Evolutionary conservation across 2,888 invertebrate species (phyloP).

Genomic region (Tetheella fluctuosa): DNA sequence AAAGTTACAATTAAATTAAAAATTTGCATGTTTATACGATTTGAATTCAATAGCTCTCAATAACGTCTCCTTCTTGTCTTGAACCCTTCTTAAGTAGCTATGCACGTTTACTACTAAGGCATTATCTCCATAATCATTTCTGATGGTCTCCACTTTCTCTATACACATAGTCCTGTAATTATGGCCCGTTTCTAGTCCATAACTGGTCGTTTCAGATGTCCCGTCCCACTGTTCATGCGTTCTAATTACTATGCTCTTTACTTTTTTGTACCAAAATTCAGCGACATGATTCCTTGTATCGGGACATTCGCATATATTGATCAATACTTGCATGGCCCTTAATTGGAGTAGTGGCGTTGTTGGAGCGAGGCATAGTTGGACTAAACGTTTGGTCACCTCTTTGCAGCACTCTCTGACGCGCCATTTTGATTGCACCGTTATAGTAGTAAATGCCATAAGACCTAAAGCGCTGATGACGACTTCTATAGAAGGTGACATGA

Average conservation of each 20-base stretch:
- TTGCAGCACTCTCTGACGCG: slow-evolving; percentile 61
- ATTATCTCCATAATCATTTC: slow-evolving; percentile 62
- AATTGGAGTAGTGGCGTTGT: slow-evolving; percentile 64
- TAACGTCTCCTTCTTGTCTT: slow-evolving; percentile 52
- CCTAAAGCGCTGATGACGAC: slow-evolving; percentile 61
- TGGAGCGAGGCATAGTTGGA: slow-evolving; percentile 47
- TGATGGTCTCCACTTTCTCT: slow-evolving; percentile 64
- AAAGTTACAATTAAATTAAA: neutral
- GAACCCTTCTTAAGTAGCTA: slow-evolving; percentile 57
- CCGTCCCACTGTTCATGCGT: slow-evolving; percentile 71
- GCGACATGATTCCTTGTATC: slow-evolving; percentile 66
- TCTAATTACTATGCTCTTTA: slow-evolving; percentile 50
- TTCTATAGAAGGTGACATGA: slow-evolving; percentile 44
- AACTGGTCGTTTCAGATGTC: slow-evolving; percentile 57
- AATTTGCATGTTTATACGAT: slow-evolving; percentile 46
- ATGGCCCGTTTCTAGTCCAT: slow-evolving; percentile 62
- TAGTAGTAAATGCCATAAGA: slow-evolving; percentile 63
- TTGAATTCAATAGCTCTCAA: slow-evolving; percentile 63
- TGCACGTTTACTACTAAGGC: slow-evolving; percentile 60
- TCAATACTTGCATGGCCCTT: slow-evolving; percentile 62
- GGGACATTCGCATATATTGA: slow-evolving; percentile 73
- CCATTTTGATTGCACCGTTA: slow-evolving; percentile 73
- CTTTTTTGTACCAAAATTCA: slow-evolving; percentile 49
- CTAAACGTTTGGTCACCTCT: slow-evolving; percentile 55
- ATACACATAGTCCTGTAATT: slow-evolving; percentile 71